Conservation (phyloP, 2,888 invertebrate species). For the Conchocele bisecta region DNA sequence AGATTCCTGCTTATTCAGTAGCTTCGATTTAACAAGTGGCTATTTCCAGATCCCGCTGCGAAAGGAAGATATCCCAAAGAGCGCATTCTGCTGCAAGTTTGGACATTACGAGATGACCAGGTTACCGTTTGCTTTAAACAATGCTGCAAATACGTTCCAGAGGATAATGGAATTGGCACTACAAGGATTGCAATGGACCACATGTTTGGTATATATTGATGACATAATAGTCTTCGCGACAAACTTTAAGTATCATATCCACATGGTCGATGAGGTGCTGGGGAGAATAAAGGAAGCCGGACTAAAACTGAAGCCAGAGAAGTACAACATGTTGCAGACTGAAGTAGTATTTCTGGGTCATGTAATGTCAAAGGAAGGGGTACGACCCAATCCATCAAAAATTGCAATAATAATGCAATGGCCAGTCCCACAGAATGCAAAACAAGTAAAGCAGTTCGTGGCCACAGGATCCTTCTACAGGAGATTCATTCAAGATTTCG, state of each 20-base stretch:
- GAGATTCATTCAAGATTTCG: too few species aligned
- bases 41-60: conserved; percentile 31
- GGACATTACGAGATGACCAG: conserved; percentile 28
- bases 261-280: conserved; percentile 15
- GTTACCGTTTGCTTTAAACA: conserved; percentile 19
- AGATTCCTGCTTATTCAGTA: conserved; percentile 20
- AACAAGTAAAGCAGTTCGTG: too few species aligned
- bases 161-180: not conserved
- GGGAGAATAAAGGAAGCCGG: conserved; percentile 1
- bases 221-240: not conserved
- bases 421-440: too few species aligned
- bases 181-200: not conserved
- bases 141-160: not conserved
- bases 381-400: too few species aligned
- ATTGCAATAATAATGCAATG: too few species aligned
- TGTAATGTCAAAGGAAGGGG: too few species aligned
- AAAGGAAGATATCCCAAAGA: conserved; percentile 24
- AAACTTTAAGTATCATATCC: not conserved
- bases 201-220: conserved; percentile 3
- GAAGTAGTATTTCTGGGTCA: too few species aligned
- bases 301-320: conserved; percentile 34
- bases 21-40: conserved; percentile 21
- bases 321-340: conserved; percentile 15
- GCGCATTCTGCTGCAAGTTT: conserved; percentile 27
- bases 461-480: too few species aligned